Evolutionary conservation across 1,140 invertebrate species (phyloP).

Genomic region (Drosophila miranda): DNA sequence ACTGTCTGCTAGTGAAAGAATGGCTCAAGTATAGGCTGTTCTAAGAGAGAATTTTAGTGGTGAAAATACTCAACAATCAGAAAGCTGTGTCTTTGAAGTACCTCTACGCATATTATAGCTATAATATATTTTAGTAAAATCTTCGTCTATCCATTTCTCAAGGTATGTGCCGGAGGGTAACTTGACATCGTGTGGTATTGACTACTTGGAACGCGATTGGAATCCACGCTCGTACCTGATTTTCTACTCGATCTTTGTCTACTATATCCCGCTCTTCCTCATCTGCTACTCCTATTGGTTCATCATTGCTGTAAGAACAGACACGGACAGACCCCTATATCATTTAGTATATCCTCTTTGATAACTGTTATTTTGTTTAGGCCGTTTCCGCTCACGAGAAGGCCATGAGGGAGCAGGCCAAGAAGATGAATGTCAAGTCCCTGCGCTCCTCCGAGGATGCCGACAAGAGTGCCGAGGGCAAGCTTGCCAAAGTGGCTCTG

Average conservation of each 20-base stretch:
- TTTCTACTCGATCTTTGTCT: constrained; percentile 88
- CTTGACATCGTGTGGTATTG: constrained; percentile 93
- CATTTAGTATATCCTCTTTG: background rate
- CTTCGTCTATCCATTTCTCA: background rate
- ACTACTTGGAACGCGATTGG: constrained; percentile 89
- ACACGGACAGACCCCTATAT: too few relatives aligned
- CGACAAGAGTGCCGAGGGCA: constrained; percentile 88
- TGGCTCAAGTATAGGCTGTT: too few relatives aligned
- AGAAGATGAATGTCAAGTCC: constrained; percentile 93
- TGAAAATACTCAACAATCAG: too few relatives aligned
- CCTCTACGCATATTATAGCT: too few relatives aligned
- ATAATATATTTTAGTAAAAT: too few relatives aligned
- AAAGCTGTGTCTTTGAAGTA: too few relatives aligned
- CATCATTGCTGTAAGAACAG: constrained; percentile 86
- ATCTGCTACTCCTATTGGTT: constrained; percentile 91
- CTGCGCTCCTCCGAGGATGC: constrained; percentile 87
- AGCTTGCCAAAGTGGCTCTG: constrained; percentile 91
- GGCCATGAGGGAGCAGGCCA: constrained; percentile 91
- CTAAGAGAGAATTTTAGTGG: too few relatives aligned
- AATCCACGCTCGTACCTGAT: constrained; percentile 87
- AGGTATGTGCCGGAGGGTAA: constrained; percentile 95
- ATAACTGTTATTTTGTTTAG: constrained; percentile 54
- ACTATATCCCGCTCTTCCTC: constrained; percentile 87
- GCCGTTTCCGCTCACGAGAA: constrained; percentile 91
- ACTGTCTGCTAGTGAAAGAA: too few relatives aligned